Evolutionary conservation across 2,113 vertebrate species (phyloP).

Genomic region (Caracal caracal): DNA sequence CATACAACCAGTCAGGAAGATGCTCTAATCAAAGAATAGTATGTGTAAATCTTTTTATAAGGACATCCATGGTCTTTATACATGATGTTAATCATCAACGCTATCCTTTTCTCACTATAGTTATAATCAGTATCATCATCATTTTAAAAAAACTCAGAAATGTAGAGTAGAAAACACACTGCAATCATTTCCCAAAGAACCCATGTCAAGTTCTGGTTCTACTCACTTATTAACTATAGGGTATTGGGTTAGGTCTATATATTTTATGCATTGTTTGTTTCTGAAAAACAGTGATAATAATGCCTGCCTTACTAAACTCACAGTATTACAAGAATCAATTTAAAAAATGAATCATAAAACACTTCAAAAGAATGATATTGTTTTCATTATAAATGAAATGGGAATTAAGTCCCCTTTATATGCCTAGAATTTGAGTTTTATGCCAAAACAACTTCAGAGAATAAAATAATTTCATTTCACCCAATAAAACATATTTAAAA

Average conservation of each 20-base stretch:
- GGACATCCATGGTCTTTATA: not conserved
- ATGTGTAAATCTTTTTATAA: not conserved
- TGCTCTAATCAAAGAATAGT: not conserved
- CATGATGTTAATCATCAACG: not conserved
- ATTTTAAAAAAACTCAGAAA: not conserved
- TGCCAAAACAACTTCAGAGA: not conserved
- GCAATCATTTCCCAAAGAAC: slow-evolving; percentile 3
- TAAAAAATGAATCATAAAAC: not conserved
- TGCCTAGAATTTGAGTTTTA: not conserved
- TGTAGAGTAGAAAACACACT: not conserved
- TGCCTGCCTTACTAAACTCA: not conserved
- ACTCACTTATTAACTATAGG: not conserved
- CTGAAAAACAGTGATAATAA: not conserved
- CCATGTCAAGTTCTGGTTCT: not conserved
- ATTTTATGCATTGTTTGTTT: not conserved
- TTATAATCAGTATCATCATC: not conserved
- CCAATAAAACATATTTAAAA: not conserved
- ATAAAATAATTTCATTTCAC: not conserved
- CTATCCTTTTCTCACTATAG: not conserved
- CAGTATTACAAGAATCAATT: not conserved
- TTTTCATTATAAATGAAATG: not conserved
- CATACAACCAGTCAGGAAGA: not conserved
- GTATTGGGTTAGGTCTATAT: not conserved
- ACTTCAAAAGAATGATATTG: not conserved
- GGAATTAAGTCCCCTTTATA: not conserved